These are phyloP conservation scores for Smutsia gigantea DNA, from an alignment of 2,797 vertebrate genomes.

Conservation along the genomic window DNA sequence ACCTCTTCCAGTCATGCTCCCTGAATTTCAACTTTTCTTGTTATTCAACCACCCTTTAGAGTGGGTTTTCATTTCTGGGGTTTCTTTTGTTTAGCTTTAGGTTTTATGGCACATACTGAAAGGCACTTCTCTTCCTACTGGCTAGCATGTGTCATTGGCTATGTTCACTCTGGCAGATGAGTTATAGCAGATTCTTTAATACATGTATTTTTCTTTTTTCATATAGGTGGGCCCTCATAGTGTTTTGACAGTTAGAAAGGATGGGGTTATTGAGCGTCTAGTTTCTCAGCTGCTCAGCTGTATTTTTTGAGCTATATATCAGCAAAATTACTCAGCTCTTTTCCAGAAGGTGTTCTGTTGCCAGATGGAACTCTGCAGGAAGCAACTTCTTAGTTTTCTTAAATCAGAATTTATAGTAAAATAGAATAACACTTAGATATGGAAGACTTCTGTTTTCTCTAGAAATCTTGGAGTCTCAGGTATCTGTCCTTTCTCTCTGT, in stretches of 20 bases:
- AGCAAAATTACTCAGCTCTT: slow-evolving; percentile 76
- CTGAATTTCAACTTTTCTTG: slow-evolving; percentile 1
- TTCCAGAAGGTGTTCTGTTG: slow-evolving; percentile 74
- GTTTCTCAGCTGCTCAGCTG: slow-evolving; percentile 75
- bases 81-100: slow-evolving; percentile 52
- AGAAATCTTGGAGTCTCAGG: slow-evolving; percentile 48
- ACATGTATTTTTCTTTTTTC: slow-evolving; percentile 62
- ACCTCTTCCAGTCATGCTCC: neutral
- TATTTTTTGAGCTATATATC: slow-evolving; percentile 79
- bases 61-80: neutral
- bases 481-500: slow-evolving; percentile 30
- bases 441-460: slow-evolving; percentile 57
- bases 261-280: slow-evolving; percentile 67
- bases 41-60: neutral
- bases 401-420: slow-evolving; percentile 80
- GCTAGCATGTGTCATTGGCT: slow-evolving; percentile 12
- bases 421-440: slow-evolving; percentile 70
- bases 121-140: neutral
- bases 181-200: slow-evolving; percentile 57
- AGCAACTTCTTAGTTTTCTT: slow-evolving; percentile 74
- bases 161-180: neutral
- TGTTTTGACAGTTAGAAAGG: slow-evolving; percentile 77
- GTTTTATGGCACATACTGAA: slow-evolving; percentile 53
- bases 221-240: slow-evolving; percentile 64
- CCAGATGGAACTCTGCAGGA: slow-evolving; percentile 77